These are phyloP conservation scores for Gonocerus acuteangulatus DNA, from an alignment of 2,888 invertebrate species.

Conservation along the genomic window DNA sequence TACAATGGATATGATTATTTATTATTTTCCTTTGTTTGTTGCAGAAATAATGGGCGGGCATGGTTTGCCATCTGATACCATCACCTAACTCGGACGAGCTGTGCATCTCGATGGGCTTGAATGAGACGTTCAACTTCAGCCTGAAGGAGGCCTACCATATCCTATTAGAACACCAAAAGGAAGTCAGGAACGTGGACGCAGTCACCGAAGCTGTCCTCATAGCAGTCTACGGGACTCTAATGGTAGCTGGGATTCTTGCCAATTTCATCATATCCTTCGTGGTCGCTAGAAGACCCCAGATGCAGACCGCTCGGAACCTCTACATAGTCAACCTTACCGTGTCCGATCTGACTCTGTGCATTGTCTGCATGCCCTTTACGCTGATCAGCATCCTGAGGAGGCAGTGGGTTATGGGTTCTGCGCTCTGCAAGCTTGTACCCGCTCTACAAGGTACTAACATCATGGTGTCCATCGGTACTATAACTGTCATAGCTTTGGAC, in stretches of 20 bases:
- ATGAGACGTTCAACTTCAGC: slow-evolving; percentile 40
- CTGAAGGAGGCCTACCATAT: slow-evolving; percentile 38
- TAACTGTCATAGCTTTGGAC: slow-evolving; percentile 50
- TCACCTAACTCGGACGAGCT: slow-evolving; percentile 25
- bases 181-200: slow-evolving; percentile 36
- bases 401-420: slow-evolving; percentile 51
- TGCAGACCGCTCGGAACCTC: slow-evolving; percentile 45
- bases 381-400: slow-evolving; percentile 46
- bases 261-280: slow-evolving; percentile 43
- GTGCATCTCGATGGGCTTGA: slow-evolving; percentile 34
- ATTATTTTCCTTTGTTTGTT: slow-evolving; percentile 1
- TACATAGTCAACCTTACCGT: slow-evolving; percentile 53
- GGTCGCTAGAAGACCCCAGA: slow-evolving; percentile 41
- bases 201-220: slow-evolving; percentile 40
- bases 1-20: too few species aligned
- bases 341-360: slow-evolving; percentile 51
- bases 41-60: slow-evolving; percentile 15
- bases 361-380: slow-evolving; percentile 54
- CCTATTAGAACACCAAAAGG: slow-evolving; percentile 35
- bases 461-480: slow-evolving; percentile 54
- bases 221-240: slow-evolving; percentile 42
- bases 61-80: slow-evolving; percentile 29
- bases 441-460: slow-evolving; percentile 52
- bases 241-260: slow-evolving; percentile 42
- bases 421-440: slow-evolving; percentile 53